A percentile compares a stretch with the other conserved stretches of the same genome.
phyloP scores from a whole-genome alignment of 2,888 invertebrate species.

The Trichopria drosophilae region DNA sequence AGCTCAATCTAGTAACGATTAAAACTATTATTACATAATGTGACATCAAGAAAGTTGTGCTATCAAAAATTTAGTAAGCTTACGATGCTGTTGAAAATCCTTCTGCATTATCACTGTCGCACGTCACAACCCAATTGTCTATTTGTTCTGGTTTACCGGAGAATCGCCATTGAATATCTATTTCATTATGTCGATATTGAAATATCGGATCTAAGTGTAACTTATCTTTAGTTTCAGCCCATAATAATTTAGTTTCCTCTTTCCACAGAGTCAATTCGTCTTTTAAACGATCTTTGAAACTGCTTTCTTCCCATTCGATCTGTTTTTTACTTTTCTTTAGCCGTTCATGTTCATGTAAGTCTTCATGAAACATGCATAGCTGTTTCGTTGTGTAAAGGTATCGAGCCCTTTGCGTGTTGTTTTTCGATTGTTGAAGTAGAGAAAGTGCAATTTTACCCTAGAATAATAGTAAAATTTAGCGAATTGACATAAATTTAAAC shows the following conservation, averaged over 20 bases:
- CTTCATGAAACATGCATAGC: conserved; percentile 62
- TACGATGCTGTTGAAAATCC: conserved; percentile 62
- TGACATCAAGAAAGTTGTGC: background rate
- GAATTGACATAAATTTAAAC: too few relatives aligned
- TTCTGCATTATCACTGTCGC: conserved; percentile 80
- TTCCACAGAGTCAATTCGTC: conserved; percentile 68
- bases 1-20: conserved; percentile 64
- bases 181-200: conserved; percentile 66
- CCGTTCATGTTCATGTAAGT: conserved; percentile 67
- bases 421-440: too few relatives aligned
- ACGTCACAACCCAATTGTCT: conserved; percentile 72
- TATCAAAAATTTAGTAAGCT: conserved; percentile 8
- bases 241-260: conserved; percentile 69
- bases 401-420: too few relatives aligned
- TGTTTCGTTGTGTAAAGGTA: conserved; percentile 17
- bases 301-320: conserved; percentile 49
- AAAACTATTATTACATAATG: background rate
- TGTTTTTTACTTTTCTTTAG: conserved; percentile 36
- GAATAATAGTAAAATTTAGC: too few relatives aligned
- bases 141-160: conserved; percentile 64
- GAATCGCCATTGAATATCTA: conserved; percentile 76
- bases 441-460: too few relatives aligned
- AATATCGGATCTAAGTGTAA: conserved; percentile 67
- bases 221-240: conserved; percentile 64
- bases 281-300: conserved; percentile 62